Evolutionary conservation across 2,797 vertebrate genomes (phyloP), one percentile per base, ranked within the genome.

Genomic region (Lithobates sylvaticus): DNA sequence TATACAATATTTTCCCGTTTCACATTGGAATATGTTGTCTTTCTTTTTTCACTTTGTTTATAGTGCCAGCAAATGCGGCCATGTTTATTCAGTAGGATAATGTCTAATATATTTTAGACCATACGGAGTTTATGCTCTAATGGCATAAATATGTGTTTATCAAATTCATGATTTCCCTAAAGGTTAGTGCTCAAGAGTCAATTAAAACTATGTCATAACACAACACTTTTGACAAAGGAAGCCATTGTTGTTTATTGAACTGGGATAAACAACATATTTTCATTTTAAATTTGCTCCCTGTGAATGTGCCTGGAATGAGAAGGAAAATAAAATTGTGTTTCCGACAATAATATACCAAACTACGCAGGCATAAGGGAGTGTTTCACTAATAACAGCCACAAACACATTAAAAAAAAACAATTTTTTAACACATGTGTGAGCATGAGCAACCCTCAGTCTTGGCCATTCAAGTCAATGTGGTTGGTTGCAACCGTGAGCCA

Each of bases 171-270:
- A 87, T 87, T 84, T 87, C 86, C 86, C 86, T 54, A 67, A 68
- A 87, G 86, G 70, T 79, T 87, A 79, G 71, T 47, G 76, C 76
- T 84, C 86, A 79, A 87, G 76, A 87, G 86, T 87, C 86, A 79
- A 87, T 87, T 87, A 87, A 84, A 87, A 80, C 81, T 75, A 80
- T 87, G 81, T 84, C 86, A 87, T 84, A 87, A 80, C 81, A 80
- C 61, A 71, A 72, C 32, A 87, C 76, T 79, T 84, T 79, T 84
- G 81, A 87, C 86, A 87, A 87, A 84, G 81, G 76, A 65, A 84
- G 76, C 61, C 81, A 87, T 87, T 87, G 86, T 87, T 84, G 86
- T 87, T 87, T 84, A 84, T 79, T 87, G 81, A 87, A 84, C 61
- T 79, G 76, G 44, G 76, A 84, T 87, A 87, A 87, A 87, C 81